Percentiles rank a stretch among this genome's conserved stretches.
phyloP scores from a whole-genome alignment of 1,140 invertebrate genomes.

The Andrena cerasifolii region DNA sequence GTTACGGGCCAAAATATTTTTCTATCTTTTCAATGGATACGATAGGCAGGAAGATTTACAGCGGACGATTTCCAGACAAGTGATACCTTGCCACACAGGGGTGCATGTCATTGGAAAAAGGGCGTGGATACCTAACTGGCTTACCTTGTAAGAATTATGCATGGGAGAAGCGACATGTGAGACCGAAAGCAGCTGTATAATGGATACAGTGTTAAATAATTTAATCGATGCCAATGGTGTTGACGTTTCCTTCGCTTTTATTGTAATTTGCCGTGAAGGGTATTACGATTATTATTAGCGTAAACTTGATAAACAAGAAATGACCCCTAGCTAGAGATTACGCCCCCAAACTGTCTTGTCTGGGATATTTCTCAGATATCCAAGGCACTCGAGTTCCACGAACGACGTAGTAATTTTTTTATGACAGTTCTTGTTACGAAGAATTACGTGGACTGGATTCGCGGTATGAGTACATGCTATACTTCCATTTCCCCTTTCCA shows the following conservation, averaged over 20 bases:
- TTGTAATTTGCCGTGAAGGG: not conserved
- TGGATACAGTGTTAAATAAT: slow-evolving; percentile 46
- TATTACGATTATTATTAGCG: not conserved
- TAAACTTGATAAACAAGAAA: not conserved
- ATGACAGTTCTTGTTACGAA: not conserved
- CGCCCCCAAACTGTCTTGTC: not conserved
- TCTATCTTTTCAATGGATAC: no score
- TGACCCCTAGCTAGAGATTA: not conserved
- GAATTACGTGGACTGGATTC: not conserved
- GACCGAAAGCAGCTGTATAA: slow-evolving; percentile 43
- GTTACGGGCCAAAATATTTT: no score
- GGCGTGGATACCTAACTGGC: slow-evolving; percentile 24
- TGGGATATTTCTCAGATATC: not conserved
- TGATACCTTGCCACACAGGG: not conserved
- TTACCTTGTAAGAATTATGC: slow-evolving; percentile 57
- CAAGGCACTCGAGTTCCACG: not conserved
- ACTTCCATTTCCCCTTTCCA: not conserved
- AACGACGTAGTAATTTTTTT: not conserved
- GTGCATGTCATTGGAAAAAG: slow-evolving; percentile 35
- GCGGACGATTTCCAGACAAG: not conserved
- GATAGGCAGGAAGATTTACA: no score
- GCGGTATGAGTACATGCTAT: not conserved
- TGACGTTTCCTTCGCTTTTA: not conserved
- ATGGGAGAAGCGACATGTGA: slow-evolving; percentile 52
- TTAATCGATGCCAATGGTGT: slow-evolving; percentile 16